Evolutionary conservation across 2,113 vertebrate genomes (phyloP).

Genomic region (Strigops habroptila): DNA sequence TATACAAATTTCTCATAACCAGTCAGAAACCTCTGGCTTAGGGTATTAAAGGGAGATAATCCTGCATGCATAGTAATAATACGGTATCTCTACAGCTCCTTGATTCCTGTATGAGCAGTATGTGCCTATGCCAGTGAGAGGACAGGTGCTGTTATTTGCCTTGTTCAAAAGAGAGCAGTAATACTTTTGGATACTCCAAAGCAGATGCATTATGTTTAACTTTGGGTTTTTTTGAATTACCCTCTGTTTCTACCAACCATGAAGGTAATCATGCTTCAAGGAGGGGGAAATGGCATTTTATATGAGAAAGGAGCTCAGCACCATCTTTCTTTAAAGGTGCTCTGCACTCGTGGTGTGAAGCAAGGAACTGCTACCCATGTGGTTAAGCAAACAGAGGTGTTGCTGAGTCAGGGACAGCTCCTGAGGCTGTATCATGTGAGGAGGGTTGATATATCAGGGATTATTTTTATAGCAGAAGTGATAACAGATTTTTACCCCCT

Average conservation of each 20-base stretch:
- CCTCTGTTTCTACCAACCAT: background rate
- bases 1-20: background rate
- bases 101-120: background rate
- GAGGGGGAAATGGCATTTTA: background rate
- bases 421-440: background rate
- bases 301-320: background rate
- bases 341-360: background rate
- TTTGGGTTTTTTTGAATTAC: background rate
- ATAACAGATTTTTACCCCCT: background rate
- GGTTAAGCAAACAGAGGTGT: background rate
- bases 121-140: background rate
- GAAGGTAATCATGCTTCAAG: background rate
- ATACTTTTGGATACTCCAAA: background rate
- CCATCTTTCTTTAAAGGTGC: background rate
- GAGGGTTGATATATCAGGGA: background rate
- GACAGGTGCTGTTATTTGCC: background rate
- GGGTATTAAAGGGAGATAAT: background rate
- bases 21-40: background rate
- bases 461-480: background rate
- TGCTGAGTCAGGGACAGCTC: background rate
- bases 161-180: background rate
- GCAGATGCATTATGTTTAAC: fast-evolving
- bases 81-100: background rate
- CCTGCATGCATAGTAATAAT: background rate
- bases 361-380: background rate